Conservation (phyloP, 2,113 vertebrate genomes). For the Sterrhoptilus dennistouni region DNA sequence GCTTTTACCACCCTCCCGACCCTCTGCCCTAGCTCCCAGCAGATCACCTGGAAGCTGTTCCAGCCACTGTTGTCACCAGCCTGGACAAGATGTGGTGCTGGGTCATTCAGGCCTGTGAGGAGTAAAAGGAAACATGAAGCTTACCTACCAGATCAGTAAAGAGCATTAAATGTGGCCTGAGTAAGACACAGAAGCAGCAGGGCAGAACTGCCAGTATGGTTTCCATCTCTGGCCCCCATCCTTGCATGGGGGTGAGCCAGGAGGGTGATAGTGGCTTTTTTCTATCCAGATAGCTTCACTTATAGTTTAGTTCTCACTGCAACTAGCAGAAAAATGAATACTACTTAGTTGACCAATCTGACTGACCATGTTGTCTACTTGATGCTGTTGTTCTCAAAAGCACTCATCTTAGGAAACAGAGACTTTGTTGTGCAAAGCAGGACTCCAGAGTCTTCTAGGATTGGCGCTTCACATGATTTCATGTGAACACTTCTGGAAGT, state of each 20-base stretch:
- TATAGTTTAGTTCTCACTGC: not conserved
- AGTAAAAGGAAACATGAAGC: not conserved
- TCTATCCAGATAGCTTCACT: not conserved
- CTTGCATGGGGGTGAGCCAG: not conserved
- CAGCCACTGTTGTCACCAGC: constrained; percentile 81
- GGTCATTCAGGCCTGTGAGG: constrained; percentile 84
- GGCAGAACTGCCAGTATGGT: not conserved
- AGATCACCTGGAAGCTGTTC: constrained; percentile 89
- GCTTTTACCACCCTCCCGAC: not conserved
- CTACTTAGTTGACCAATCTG: not conserved
- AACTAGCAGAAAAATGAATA: not conserved
- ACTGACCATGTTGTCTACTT: not conserved
- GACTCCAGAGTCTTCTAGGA: not conserved
- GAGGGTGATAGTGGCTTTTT: not conserved
- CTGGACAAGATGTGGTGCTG: constrained; percentile 70
- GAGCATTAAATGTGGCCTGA: not conserved
- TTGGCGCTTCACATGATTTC: not conserved
- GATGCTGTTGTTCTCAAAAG: not conserved
- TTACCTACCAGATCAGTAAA: not conserved
- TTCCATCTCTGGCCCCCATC: not conserved
- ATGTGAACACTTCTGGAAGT: not conserved
- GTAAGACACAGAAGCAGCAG: not conserved
- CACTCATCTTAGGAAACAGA: not conserved
- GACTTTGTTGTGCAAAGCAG: not conserved
- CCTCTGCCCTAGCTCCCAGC: not conserved